phyloP scores from a whole-genome alignment of 2,888 invertebrate genomes.

The Muscina levida region DNA sequence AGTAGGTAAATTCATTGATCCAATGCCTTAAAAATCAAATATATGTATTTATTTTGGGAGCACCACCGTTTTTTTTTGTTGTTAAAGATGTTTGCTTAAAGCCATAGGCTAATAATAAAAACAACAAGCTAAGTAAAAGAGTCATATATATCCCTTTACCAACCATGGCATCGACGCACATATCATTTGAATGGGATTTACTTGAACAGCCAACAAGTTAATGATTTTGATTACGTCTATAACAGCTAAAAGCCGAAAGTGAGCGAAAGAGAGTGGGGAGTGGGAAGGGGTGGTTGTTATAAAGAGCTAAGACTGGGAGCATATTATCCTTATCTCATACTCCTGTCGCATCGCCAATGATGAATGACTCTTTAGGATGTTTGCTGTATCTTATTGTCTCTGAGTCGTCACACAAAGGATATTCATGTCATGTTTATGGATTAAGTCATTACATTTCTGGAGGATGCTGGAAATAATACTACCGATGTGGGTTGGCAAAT shows the following conservation, averaged over 20 bases:
- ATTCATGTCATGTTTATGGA: conserved; percentile 7
- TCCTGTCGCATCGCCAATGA: conserved; percentile 8
- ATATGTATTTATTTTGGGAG: too few species aligned
- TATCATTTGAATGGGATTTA: too few species aligned
- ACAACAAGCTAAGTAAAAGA: neutral
- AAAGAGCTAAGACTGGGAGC: too few species aligned
- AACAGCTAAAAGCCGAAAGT: too few species aligned
- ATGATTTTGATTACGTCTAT: too few species aligned
- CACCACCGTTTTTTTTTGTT: neutral
- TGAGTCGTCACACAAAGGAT: neutral
- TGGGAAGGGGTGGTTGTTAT: too few species aligned
- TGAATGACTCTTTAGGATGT: neutral
- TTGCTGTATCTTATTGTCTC: conserved; percentile 3
- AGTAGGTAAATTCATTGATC: too few species aligned
- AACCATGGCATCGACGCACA: too few species aligned
- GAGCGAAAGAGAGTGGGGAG: too few species aligned
- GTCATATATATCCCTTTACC: too few species aligned
- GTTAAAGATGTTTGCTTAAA: conserved; percentile 37
- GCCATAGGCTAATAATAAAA: conserved; percentile 35
- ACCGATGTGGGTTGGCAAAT: neutral
- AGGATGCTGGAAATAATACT: neutral
- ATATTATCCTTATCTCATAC: conserved; percentile 6
- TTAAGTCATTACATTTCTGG: conserved; percentile 23
- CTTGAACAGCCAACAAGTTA: too few species aligned
- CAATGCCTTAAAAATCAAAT: too few species aligned